Evolutionary conservation across 2,797 vertebrate species (phyloP).

Genomic region (Danio albolineatus): DNA sequence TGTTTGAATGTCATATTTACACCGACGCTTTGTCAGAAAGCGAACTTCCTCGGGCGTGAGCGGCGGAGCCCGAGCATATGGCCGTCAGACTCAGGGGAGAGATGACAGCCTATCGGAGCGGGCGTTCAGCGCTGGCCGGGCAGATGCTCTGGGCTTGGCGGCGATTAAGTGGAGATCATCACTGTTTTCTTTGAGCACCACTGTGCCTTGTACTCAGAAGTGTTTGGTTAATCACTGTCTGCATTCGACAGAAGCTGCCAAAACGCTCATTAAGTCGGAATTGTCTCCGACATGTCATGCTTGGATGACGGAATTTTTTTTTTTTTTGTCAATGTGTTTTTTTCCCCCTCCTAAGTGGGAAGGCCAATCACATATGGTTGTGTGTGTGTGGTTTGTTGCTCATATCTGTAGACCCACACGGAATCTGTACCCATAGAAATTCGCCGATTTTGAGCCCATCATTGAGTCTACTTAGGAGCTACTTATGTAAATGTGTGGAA

Average conservation of each 20-base stretch:
- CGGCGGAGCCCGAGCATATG: constrained; percentile 98
- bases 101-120: constrained; percentile 99
- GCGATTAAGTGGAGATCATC: constrained; percentile 99
- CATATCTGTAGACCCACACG: too few relatives aligned
- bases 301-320: constrained; percentile 81
- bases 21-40: constrained; percentile 99
- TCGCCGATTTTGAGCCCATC: too few relatives aligned
- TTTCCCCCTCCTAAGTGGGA: constrained; percentile 56
- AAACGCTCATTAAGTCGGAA: constrained; percentile 99
- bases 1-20: constrained; percentile 99
- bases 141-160: constrained; percentile 99
- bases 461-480: too few relatives aligned
- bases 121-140: constrained; percentile 85
- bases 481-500: too few relatives aligned
- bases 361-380: constrained; percentile 61
- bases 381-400: not conserved
- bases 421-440: too few relatives aligned
- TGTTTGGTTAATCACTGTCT: constrained; percentile 99
- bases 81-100: constrained; percentile 99
- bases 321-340: constrained; percentile 45
- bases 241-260: constrained; percentile 99
- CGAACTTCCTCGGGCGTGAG: constrained; percentile 99
- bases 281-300: constrained; percentile 89
- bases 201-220: constrained; percentile 99
- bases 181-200: constrained; percentile 99